These are phyloP conservation scores for Conus canariensis DNA, from an alignment of 2,888 invertebrate species.

Conservation along the genomic window DNA sequence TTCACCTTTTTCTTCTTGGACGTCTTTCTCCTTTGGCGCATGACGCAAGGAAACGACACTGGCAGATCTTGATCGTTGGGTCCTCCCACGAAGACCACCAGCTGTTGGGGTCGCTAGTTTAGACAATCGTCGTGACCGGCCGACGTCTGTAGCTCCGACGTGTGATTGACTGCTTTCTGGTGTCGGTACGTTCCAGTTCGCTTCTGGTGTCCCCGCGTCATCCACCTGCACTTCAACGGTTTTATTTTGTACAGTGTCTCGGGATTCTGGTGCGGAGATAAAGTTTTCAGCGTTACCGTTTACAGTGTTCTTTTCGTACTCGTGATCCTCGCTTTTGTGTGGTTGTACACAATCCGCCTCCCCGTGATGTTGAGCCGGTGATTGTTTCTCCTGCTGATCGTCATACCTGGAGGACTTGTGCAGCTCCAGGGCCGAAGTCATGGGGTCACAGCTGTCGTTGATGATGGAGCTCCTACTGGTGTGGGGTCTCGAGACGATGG, in stretches of 20 bases:
- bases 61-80: neutral
- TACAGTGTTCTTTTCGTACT: neutral
- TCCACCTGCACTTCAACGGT: neutral
- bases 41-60: neutral
- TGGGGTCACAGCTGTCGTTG: neutral
- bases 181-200: neutral
- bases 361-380: neutral
- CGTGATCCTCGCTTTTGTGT: neutral
- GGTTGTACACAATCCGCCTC: neutral
- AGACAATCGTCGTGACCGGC: neutral
- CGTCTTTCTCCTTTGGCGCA: neutral
- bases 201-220: neutral
- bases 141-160: neutral
- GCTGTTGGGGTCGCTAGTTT: neutral
- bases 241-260: neutral
- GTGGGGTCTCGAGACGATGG: neutral
- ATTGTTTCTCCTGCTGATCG: neutral
- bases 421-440: neutral
- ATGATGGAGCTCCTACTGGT: neutral
- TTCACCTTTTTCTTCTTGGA: neutral
- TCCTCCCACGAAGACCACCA: neutral
- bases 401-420: neutral
- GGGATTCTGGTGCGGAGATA: neutral
- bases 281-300: neutral
- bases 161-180: neutral